Percentiles rank a stretch among this genome's conserved stretches.
Conservation (phyloP, 2,888 invertebrate genomes). For the Theretra japonica region DNA sequence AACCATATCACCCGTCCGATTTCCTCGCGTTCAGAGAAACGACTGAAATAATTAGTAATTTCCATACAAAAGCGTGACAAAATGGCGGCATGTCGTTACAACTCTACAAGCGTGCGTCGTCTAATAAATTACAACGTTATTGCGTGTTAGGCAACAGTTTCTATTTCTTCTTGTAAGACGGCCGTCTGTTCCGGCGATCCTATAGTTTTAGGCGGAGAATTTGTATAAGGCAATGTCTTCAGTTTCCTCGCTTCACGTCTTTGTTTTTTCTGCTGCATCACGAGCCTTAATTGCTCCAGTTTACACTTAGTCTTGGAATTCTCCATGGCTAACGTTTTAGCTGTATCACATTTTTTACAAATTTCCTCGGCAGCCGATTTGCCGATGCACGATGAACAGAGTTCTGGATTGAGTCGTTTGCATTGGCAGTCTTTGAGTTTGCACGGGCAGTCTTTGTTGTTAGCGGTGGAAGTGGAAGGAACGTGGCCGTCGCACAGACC, state of each 20-base stretch:
- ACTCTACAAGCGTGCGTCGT: constrained; percentile 44
- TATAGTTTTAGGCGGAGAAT: constrained; percentile 88
- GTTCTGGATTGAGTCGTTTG: constrained; percentile 51
- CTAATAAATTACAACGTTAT: constrained; percentile 44
- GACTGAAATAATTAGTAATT: constrained; percentile 38
- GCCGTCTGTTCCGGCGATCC: constrained; percentile 91
- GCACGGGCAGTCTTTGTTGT: constrained; percentile 49
- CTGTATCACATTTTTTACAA: constrained; percentile 79
- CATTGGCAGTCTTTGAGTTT: constrained; percentile 56
- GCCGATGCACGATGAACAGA: constrained; percentile 56
- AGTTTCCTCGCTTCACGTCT: constrained; percentile 91
- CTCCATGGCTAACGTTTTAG: constrained; percentile 86
- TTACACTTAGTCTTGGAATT: constrained; percentile 93
- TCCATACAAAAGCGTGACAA: constrained; percentile 51
- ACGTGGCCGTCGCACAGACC: constrained; percentile 73
- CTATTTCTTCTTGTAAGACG: constrained; percentile 91
- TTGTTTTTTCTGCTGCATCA: constrained; percentile 95
- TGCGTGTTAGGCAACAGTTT: constrained; percentile 71
- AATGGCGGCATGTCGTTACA: constrained; percentile 49
- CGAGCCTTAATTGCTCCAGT: constrained; percentile 93
- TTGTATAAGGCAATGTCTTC: constrained; percentile 87
- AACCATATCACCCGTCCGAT: constrained; percentile 4
- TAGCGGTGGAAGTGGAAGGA: constrained; percentile 44
- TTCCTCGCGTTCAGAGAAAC: constrained; percentile 27
- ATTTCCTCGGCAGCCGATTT: constrained; percentile 50